Evolutionary conservation across 2,888 invertebrate species (phyloP).

Genomic region (Euzetes globulus): DNA sequence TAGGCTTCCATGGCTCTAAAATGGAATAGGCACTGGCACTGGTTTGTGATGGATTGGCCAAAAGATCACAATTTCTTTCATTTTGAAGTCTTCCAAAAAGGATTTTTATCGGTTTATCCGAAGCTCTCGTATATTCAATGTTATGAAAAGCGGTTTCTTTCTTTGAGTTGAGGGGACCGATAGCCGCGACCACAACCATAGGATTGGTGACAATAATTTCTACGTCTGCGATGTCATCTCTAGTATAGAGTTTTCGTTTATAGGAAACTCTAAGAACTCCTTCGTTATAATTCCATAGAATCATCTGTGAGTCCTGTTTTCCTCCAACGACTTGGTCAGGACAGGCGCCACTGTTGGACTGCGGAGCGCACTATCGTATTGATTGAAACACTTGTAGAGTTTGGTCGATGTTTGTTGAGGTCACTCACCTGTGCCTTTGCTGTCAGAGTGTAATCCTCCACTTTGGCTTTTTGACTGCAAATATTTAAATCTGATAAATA

Average conservation of each 20-base stretch:
- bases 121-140: constrained; percentile 33
- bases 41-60: not conserved
- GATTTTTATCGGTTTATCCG: constrained; percentile 38
- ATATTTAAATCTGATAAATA: not conserved
- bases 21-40: not conserved
- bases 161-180: constrained; percentile 69
- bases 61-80: constrained; percentile 36
- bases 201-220: constrained; percentile 17
- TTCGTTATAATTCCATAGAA: constrained; percentile 66
- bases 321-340: constrained; percentile 71
- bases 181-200: constrained; percentile 73
- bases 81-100: constrained; percentile 40
- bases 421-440: constrained; percentile 55
- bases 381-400: constrained; percentile 9
- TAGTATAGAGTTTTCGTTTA: constrained; percentile 57
- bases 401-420: not conserved
- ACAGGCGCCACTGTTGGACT: constrained; percentile 72
- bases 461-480: constrained; percentile 54
- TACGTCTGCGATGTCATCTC: constrained; percentile 46
- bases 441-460: constrained; percentile 76
- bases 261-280: constrained; percentile 74
- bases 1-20: constrained; percentile 32
- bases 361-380: constrained; percentile 28
- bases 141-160: constrained; percentile 78
- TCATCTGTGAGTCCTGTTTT: constrained; percentile 64